These are phyloP conservation scores for Troides helena DNA, from an alignment of 2,888 invertebrate species.

Conservation along the genomic window DNA sequence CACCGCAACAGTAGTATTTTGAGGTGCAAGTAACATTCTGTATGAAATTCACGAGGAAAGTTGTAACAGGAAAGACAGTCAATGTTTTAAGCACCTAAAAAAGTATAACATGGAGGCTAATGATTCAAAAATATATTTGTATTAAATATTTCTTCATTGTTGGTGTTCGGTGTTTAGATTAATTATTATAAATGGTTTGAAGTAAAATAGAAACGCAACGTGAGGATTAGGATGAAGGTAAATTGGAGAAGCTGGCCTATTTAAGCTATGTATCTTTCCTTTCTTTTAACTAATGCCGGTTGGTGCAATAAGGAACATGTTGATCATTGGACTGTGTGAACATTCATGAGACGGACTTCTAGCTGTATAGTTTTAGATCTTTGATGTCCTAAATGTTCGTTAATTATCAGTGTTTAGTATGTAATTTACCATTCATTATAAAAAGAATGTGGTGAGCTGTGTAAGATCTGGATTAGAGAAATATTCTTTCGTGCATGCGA, in stretches of 20 bases:
- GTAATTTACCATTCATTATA: not conserved
- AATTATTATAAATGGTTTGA: not conserved
- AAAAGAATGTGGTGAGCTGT: not conserved
- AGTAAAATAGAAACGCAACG: not conserved
- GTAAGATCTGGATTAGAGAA: not conserved
- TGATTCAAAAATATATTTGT: not conserved
- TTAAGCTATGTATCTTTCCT: not conserved
- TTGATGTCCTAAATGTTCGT: constrained; percentile 1
- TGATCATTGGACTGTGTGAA: not conserved
- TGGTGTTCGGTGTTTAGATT: not conserved
- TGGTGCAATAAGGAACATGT: not conserved
- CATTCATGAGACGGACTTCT: not conserved
- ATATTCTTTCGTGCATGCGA: not conserved
- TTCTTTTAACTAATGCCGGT: not conserved
- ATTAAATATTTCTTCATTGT: constrained; percentile 5
- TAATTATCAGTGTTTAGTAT: constrained; percentile 19
- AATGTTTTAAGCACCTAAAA: not conserved
- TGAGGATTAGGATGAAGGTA: not conserved
- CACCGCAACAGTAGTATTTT: not conserved
- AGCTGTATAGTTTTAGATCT: not conserved
- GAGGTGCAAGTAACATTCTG: not conserved
- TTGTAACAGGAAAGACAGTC: not conserved
- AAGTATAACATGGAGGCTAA: not conserved
- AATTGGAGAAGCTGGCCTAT: not conserved
- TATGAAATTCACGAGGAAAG: not conserved